A percentile compares a stretch with the other conserved stretches of the same genome.
Evolutionary conservation across 1,140 invertebrate genomes (phyloP).

Genomic region (Monomorium pharaonis): DNA sequence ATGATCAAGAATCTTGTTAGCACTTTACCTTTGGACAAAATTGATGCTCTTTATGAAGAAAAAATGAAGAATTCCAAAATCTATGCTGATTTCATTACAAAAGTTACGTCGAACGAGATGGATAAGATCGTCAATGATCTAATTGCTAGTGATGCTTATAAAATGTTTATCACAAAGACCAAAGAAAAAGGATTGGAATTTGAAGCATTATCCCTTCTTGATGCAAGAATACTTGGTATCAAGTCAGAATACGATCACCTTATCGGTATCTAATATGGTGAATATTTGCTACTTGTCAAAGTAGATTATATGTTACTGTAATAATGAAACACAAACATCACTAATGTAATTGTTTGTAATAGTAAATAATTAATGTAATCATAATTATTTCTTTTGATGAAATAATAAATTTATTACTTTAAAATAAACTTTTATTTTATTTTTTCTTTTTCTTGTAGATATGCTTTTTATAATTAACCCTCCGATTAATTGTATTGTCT

Average conservation of each 20-base stretch:
- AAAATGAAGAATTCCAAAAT: slow-evolving; percentile 65
- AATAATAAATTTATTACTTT: too few species aligned
- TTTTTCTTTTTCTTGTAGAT: too few species aligned
- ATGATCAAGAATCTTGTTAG: slow-evolving; percentile 67
- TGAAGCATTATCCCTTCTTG: not conserved
- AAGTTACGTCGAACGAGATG: slow-evolving; percentile 59
- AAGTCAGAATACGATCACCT: slow-evolving; percentile 10
- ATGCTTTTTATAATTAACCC: too few species aligned
- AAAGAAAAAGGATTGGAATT: slow-evolving; percentile 56
- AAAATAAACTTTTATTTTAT: too few species aligned
- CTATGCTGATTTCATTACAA: slow-evolving; percentile 64
- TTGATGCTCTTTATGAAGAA: slow-evolving; percentile 68
- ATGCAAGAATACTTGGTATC: slow-evolving; percentile 56
- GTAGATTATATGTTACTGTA: not conserved
- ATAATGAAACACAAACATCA: too few species aligned
- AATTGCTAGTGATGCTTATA: not conserved
- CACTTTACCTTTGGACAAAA: slow-evolving; percentile 68
- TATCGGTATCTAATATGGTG: not conserved
- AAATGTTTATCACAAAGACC: slow-evolving; percentile 5
- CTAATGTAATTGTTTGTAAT: too few species aligned
- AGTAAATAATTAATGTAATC: too few species aligned
- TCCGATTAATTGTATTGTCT: too few species aligned
- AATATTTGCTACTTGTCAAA: not conserved
- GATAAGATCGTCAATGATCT: slow-evolving; percentile 40
- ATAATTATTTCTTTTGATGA: too few species aligned